Conservation (phyloP, 2,113 vertebrate genomes). For the Tachycineta bicolor region DNA sequence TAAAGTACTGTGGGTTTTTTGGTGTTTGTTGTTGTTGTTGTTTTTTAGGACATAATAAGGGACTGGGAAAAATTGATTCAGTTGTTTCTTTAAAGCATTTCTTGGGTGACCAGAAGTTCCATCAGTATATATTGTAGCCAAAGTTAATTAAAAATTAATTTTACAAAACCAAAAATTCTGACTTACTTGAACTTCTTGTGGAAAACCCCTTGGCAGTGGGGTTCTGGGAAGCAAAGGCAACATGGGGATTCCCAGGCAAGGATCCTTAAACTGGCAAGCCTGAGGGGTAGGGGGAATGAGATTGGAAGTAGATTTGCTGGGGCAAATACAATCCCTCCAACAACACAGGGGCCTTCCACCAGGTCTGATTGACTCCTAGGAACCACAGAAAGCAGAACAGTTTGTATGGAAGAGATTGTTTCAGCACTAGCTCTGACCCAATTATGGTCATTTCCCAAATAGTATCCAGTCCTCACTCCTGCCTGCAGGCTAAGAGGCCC, state of each 20-base stretch:
- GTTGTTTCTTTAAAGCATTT: background rate
- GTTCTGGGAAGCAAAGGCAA: background rate
- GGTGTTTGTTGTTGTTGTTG: no score
- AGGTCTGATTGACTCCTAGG: accelerated
- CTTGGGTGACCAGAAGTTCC: background rate
- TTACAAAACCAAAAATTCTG: background rate
- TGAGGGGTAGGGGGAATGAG: background rate
- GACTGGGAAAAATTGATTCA: background rate
- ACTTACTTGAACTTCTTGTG: background rate
- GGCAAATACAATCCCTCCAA: background rate
- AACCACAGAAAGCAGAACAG: background rate
- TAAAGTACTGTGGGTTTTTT: background rate
- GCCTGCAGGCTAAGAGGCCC: background rate
- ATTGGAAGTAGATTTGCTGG: background rate
- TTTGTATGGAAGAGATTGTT: background rate
- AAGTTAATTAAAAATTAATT: background rate
- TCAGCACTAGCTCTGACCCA: background rate
- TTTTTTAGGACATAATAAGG: background rate
- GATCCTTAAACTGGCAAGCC: background rate
- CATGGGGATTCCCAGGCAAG: background rate
- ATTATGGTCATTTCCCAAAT: background rate
- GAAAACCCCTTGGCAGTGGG: background rate
- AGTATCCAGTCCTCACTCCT: background rate
- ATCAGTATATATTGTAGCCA: background rate
- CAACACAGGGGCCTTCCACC: background rate